Percentiles rank a stretch among this genome's conserved stretches.
phyloP scores from a whole-genome alignment of 2,888 invertebrate genomes.

The Drosophila aldrichi region DNA sequence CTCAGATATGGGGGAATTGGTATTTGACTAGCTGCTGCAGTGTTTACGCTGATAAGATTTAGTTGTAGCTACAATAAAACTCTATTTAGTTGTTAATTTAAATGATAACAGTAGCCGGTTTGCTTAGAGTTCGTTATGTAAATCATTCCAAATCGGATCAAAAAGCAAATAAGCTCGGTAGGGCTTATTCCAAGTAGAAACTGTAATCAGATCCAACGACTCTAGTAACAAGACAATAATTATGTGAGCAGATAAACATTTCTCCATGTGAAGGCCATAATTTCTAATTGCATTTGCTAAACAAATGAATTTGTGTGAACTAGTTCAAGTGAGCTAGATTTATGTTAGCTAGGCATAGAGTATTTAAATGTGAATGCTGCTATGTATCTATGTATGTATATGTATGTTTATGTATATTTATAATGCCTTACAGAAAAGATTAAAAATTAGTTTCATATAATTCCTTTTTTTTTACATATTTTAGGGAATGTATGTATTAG shows the following conservation, averaged over 20 bases:
- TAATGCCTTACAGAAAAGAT: neutral
- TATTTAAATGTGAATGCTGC: neutral
- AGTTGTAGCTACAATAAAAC: neutral
- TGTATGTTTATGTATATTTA: no score
- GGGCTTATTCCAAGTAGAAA: neutral
- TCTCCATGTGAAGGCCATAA: neutral
- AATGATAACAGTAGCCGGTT: neutral
- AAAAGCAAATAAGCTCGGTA: neutral
- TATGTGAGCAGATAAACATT: neutral
- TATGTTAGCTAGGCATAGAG: neutral
- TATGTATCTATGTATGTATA: no score
- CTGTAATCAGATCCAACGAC: neutral
- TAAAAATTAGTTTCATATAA: neutral
- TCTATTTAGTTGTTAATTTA: neutral
- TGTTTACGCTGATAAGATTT: slow-evolving; percentile 23
- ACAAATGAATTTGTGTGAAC: slow-evolving; percentile 10
- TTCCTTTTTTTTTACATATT: neutral
- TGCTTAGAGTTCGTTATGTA: neutral
- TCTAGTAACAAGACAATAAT: neutral
- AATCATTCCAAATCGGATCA: neutral
- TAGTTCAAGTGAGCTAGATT: slow-evolving; percentile 7
- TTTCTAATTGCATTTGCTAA: neutral
- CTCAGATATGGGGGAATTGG: neutral
- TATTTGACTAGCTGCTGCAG: slow-evolving; percentile 17
- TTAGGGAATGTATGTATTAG: neutral